phyloP scores from a whole-genome alignment of 2,888 invertebrate genomes.

The Himalopsyche japonica region DNA sequence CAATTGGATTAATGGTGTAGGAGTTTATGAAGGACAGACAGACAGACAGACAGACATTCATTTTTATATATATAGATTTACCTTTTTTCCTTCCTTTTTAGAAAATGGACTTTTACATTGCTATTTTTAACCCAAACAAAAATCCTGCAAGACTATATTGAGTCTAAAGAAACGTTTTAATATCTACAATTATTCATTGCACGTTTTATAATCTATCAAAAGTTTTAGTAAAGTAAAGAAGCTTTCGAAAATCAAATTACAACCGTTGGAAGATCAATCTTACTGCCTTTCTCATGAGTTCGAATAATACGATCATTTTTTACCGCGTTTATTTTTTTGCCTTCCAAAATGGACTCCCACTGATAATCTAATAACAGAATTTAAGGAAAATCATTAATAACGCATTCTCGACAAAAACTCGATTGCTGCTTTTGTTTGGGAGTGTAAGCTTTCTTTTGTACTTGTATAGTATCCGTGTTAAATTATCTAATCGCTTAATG shows the following conservation, averaged over 20 bases:
- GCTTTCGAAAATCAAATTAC: background rate
- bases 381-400: conserved; percentile 58
- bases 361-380: conserved; percentile 59
- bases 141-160: background rate
- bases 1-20: too few relatives aligned
- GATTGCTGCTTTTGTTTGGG: conserved; percentile 27
- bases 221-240: conserved; percentile 7
- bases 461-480: conserved; percentile 35
- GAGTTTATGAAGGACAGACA: too few relatives aligned
- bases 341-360: conserved; percentile 52
- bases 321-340: conserved; percentile 43
- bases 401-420: conserved; percentile 30
- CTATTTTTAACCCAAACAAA: too few relatives aligned
- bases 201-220: background rate
- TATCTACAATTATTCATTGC: background rate
- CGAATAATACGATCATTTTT: conserved; percentile 8
- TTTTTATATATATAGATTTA: too few relatives aligned
- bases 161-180: background rate
- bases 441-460: conserved; percentile 21
- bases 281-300: background rate
- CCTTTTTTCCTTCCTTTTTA: too few relatives aligned
- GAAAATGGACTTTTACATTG: too few relatives aligned
- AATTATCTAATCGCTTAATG: conserved; percentile 36
- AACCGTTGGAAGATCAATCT: background rate
- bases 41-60: too few relatives aligned